phyloP scores from a whole-genome alignment of 2,888 invertebrate genomes.

The Scrobipalpa atriplicella region DNA sequence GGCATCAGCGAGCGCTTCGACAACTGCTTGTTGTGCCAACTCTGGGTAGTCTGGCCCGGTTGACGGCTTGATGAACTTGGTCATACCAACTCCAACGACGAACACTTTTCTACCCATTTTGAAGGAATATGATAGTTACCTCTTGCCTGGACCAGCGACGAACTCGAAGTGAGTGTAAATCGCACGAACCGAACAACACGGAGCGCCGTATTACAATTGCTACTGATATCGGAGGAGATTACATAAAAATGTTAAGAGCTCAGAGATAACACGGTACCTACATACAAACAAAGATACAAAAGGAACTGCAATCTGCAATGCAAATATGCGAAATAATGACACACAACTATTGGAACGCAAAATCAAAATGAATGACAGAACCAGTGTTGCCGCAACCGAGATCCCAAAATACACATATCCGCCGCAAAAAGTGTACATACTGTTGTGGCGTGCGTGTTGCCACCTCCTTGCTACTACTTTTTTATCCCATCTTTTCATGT shows the following conservation, averaged over 20 bases:
- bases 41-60: constrained; percentile 96
- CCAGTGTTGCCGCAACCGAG: too few relatives aligned
- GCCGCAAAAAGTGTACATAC: too few relatives aligned
- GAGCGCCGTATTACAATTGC: constrained; percentile 6
- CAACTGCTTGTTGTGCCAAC: constrained; percentile 96
- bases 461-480: too few relatives aligned
- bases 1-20: constrained; percentile 93
- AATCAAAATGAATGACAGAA: constrained; percentile 23
- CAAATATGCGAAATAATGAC: constrained; percentile 16
- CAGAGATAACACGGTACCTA: constrained; percentile 30
- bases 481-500: too few relatives aligned
- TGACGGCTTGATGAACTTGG: constrained; percentile 98
- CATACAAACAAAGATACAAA: constrained; percentile 10
- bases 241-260: constrained; percentile 16
- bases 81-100: constrained; percentile 98
- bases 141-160: constrained; percentile 59
- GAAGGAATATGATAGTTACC: constrained; percentile 65
- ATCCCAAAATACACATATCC: too few relatives aligned
- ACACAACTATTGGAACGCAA: background rate
- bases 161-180: constrained; percentile 44
- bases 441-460: too few relatives aligned
- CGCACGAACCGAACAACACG: background rate
- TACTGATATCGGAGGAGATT: constrained; percentile 18
- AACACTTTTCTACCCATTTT: constrained; percentile 86
- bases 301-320: constrained; percentile 4